These are phyloP conservation scores for Xestia ashworthii DNA, from an alignment of 2,888 invertebrate genomes.

Conservation along the genomic window DNA sequence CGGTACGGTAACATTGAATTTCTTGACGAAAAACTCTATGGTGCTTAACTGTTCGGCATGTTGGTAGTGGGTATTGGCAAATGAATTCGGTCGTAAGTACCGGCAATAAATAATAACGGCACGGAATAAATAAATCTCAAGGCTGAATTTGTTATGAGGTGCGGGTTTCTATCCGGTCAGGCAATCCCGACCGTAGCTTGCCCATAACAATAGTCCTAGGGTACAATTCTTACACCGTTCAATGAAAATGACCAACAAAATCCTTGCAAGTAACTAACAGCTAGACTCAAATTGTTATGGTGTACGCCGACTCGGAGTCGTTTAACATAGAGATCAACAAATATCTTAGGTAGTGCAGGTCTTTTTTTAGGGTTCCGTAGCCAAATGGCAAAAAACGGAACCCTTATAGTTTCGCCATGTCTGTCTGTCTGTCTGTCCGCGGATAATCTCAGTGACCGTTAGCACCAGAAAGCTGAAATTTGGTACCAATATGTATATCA, in stretches of 20 bases:
- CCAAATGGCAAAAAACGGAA: too few relatives aligned
- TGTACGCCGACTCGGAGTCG: neutral
- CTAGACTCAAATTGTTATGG: neutral
- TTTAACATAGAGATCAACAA: neutral
- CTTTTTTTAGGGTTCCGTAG: neutral
- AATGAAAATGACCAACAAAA: neutral
- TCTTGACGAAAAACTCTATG: neutral
- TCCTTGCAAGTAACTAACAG: neutral
- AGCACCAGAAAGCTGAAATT: too few relatives aligned
- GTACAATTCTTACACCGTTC: too few relatives aligned
- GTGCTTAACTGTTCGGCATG: neutral
- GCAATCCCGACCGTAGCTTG: neutral
- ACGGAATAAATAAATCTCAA: conserved; percentile 7
- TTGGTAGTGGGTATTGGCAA: neutral
- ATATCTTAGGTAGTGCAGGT: too few relatives aligned
- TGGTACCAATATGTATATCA: too few relatives aligned
- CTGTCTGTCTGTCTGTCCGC: too few relatives aligned
- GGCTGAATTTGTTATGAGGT: conserved; percentile 27
- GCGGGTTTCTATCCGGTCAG: conserved; percentile 5
- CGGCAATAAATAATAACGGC: neutral
- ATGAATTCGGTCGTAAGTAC: neutral
- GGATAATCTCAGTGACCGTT: too few relatives aligned
- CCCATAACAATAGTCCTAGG: neutral
- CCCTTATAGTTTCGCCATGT: too few relatives aligned
- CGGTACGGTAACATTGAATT: neutral